phyloP scores from a whole-genome alignment of 2,888 invertebrate genomes.

The Eupithecia tripunctaria region DNA sequence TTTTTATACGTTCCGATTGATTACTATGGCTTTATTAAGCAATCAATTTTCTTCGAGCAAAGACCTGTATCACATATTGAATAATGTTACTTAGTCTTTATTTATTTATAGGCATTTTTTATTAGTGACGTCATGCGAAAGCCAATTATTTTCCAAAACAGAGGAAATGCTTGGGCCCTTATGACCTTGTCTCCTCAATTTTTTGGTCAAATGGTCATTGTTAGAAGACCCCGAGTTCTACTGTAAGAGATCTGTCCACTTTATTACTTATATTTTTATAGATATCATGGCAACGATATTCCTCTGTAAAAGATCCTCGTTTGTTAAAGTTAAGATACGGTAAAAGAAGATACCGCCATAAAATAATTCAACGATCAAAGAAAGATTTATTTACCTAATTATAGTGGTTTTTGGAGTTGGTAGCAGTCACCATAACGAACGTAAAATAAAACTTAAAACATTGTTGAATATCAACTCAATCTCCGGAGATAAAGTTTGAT shows the following conservation, averaged over 20 bases:
- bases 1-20: slow-evolving; percentile 35
- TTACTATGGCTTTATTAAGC: slow-evolving; percentile 35
- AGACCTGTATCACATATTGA: background rate
- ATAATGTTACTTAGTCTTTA: slow-evolving; percentile 3
- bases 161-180: background rate
- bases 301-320: background rate
- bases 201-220: background rate
- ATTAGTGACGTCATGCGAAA: background rate
- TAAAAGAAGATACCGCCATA: background rate
- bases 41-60: slow-evolving; percentile 20
- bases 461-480: slow-evolving; percentile 61
- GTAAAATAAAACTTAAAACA: slow-evolving; percentile 56
- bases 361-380: slow-evolving; percentile 11
- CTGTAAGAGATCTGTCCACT: background rate
- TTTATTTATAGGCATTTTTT: slow-evolving; percentile 2
- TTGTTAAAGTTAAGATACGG: background rate
- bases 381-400: slow-evolving; percentile 27
- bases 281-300: background rate
- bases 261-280: background rate
- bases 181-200: background rate
- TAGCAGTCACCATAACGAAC: slow-evolving; percentile 37
- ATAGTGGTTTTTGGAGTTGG: slow-evolving; percentile 27
- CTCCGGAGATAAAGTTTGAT: slow-evolving; percentile 74
- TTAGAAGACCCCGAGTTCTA: background rate
- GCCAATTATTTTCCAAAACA: background rate